Evolutionary conservation across 2,113 vertebrate genomes (phyloP), one percentile per base, ranked within the genome.

Genomic region (Smithornis capensis): DNA sequence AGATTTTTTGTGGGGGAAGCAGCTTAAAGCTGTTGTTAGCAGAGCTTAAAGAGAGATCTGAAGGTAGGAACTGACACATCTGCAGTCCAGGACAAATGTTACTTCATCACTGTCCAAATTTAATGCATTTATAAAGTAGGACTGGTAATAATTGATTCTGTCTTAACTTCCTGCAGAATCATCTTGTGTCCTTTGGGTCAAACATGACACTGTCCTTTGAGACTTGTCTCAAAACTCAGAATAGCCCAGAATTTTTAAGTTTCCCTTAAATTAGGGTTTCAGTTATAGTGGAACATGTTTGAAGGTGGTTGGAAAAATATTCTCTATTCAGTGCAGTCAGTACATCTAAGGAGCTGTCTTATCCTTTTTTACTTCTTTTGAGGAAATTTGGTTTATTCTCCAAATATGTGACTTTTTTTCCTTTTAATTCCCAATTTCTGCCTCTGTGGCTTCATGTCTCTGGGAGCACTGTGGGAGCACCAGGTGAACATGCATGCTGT

Each of bases 1-100:
- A 2, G 55, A 24, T 49, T 65, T 6, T 13, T 49, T 3, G 4
- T 4, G 0, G 1, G 9, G 5, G 5, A 15, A 35, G 38, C 22
- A 12, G 4, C 0, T 3, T 33, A 63, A 42, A 29, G 22, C 27
- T 19, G 59, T 53, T 69, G 12, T 60, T 83, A 35, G 31, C 49
- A 55, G 4, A 50, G 5, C 40, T 18, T 53, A 9, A 82, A n/a
- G 4, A 74, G 37, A 4, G 38, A 28, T 23, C 2, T 3, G 11
- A 25, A 62, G 38, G 37, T 9, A 22, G 31, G 38, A 42, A 19
- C 1, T 31, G 56, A 38, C 56, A 29, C 5, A 2, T 40, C 49
- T 52, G 53, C 38, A 87, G 2, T 21, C 21, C 23, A 31, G 27
- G 31, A 27, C 16, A 49, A 29, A 18, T 38, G 44, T 67, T 5